Conservation (phyloP, 2,113 vertebrate genomes). For the Pterophyllum scalare region DNA sequence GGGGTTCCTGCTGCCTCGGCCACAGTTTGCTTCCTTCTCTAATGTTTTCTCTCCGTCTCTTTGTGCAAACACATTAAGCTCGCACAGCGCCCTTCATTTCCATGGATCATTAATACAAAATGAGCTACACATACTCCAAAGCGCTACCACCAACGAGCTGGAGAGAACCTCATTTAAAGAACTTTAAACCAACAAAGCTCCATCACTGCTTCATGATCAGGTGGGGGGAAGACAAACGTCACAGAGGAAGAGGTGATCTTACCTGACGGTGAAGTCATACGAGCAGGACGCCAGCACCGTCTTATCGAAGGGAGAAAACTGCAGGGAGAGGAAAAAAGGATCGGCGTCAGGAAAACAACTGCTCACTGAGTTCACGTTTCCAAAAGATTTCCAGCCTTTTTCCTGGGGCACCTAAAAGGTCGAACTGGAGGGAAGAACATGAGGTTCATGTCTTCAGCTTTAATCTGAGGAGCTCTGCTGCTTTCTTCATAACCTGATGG, state of each 20-base stretch:
- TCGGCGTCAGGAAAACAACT: background rate
- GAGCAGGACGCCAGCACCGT: slow-evolving; percentile 91
- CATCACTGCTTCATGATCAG: background rate
- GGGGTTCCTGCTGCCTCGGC: background rate
- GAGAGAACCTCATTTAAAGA: background rate
- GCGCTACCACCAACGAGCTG: background rate
- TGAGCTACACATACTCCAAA: background rate
- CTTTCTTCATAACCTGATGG: too few species aligned
- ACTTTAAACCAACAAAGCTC: background rate
- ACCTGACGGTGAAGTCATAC: slow-evolving; percentile 98
- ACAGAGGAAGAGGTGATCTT: slow-evolving; percentile 25
- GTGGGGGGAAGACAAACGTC: background rate
- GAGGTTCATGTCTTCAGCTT: background rate
- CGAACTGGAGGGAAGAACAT: background rate
- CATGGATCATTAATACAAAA: background rate
- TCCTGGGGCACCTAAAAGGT: too few species aligned
- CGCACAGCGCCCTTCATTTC: background rate
- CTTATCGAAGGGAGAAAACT: slow-evolving; percentile 94
- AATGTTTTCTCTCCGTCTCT: background rate
- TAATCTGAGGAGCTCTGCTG: too few species aligned
- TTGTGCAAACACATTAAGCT: slow-evolving; percentile 2
- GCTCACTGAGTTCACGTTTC: background rate
- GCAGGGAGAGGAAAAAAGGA: slow-evolving; percentile 51
- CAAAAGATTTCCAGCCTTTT: background rate
- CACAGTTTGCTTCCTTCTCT: background rate